These are phyloP conservation scores for Peromyscus maniculatus DNA, from an alignment of 2,113 vertebrate genomes.

Conservation along the genomic window DNA sequence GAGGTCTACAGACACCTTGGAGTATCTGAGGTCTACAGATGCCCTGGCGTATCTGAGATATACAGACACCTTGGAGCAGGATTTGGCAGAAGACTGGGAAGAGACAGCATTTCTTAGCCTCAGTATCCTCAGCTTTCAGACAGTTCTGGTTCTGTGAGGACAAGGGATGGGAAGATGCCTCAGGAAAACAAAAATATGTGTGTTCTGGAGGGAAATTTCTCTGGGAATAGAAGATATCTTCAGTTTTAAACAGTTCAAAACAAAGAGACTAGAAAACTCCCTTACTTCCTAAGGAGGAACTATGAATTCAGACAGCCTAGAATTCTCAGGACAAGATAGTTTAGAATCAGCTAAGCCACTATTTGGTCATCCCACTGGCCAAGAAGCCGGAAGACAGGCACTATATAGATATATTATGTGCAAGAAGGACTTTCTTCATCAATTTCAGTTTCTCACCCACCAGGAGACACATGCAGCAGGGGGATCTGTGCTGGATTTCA, in stretches of 20 bases:
- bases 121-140: neutral
- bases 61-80: neutral
- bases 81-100: neutral
- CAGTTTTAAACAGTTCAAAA: too few species aligned
- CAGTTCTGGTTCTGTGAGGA: neutral
- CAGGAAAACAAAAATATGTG: neutral
- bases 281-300: neutral
- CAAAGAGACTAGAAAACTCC: neutral
- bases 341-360: too few species aligned
- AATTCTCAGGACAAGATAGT: neutral
- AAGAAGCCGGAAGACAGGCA: fast-evolving
- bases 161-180: too few species aligned
- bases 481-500: neutral
- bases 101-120: fast-evolving
- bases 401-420: neutral
- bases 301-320: fast-evolving
- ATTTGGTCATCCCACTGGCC: fast-evolving
- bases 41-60: too few species aligned
- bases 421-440: slow-evolving; percentile 61
- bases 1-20: neutral
- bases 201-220: neutral
- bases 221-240: neutral
- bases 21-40: fast-evolving
- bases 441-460: slow-evolving; percentile 37
- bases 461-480: neutral